These are phyloP conservation scores for Chaenogobius annularis DNA, from an alignment of 2,113 vertebrate genomes.

Conservation along the genomic window DNA sequence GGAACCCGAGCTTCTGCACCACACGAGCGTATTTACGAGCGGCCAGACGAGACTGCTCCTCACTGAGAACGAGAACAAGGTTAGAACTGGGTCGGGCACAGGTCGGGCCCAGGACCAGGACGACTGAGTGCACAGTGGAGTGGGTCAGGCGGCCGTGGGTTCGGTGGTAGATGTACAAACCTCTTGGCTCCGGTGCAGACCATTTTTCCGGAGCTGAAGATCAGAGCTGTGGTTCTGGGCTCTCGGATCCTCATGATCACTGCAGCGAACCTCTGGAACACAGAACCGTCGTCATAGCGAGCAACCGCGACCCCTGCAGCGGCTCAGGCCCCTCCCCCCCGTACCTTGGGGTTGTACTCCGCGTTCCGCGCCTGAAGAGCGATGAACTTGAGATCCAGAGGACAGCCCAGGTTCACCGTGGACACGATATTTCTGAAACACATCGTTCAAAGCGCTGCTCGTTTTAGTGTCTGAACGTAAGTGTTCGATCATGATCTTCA, in stretches of 20 bases:
- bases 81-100: not conserved
- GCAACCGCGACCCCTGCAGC: no score
- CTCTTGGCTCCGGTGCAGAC: conserved; percentile 98
- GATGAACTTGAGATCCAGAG: conserved; percentile 93
- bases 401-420: conserved; percentile 93
- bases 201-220: conserved; percentile 98
- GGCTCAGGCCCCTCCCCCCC: no score
- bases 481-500: no score
- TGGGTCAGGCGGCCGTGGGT: no score
- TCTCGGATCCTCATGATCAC: conserved; percentile 98
- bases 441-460: not conserved
- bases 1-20: conserved; percentile 96
- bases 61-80: conserved; percentile 67
- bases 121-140: no score
- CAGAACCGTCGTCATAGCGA: no score
- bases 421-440: conserved; percentile 91
- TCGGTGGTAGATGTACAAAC: no score
- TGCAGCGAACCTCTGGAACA: conserved; percentile 88
- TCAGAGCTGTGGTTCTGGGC: conserved; percentile 92
- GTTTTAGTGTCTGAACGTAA: no score
- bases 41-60: conserved; percentile 92
- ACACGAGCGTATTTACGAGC: conserved; percentile 92
- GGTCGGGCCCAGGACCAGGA: not conserved
- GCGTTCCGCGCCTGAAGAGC: conserved; percentile 93
- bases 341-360: conserved; percentile 97